Evolutionary conservation across 2,888 invertebrate species (phyloP), one percentile per base, ranked within the genome.

Genomic region (Athalia cordata): DNA sequence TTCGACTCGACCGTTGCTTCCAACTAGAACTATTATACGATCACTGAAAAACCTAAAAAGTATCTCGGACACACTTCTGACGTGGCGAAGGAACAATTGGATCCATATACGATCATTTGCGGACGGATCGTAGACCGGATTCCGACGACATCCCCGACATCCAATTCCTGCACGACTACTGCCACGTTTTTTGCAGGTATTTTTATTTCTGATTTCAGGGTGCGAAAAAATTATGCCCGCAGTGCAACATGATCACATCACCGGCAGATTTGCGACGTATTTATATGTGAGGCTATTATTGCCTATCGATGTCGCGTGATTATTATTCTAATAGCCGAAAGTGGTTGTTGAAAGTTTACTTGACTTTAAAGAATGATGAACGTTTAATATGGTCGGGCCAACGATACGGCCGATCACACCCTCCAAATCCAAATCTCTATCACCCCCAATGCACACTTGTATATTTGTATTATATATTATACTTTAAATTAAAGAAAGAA

Each of bases 161-260:
- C 29, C 29, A 29, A 29, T 29, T 29, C 29, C 29, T 29, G 29
- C 29, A 29, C 29, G 29, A 29, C 29, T 29, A 29, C 2, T n/a
- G n/a, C 43, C 43, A 9, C 5, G 3, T 9, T 43, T 43, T 0
- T 1, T 29, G 7, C 0, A 8, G 29, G n/a, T 4, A 61, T 13
- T 61, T 59, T 78, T 47, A 80, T 86, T 85, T 81, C 65, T 79
- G 78, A 80, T 89, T 90, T 8, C 91, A 94, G 94, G 95, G 96
- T 59, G 95, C 96, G 1, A 97, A 98, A 91, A 98, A 98, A 88
- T 93, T 98, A 7, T 98, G 98, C 87, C 98, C 98, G 0, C 98
- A 98, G 88, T 98, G 98, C 90, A 98, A 97, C 91, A 96, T 96
- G 89, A 98, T 98, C 84, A 98, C 98, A 3, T 95, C 97, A 0